These are phyloP conservation scores for Gandaritis pyraliata DNA, from an alignment of 2,888 invertebrate genomes.

Conservation along the genomic window DNA sequence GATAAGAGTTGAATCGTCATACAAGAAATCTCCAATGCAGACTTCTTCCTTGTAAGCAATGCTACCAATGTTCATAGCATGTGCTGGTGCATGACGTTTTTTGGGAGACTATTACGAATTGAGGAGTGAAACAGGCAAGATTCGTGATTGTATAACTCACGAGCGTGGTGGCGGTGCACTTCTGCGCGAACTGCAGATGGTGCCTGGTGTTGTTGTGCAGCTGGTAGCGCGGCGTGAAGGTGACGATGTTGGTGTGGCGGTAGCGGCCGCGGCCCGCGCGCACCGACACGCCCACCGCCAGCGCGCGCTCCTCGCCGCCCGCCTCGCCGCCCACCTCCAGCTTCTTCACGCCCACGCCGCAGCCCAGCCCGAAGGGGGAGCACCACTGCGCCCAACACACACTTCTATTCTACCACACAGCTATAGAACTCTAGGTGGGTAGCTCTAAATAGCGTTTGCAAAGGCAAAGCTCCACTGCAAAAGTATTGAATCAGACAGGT, in stretches of 20 bases:
- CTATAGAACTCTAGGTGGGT: not conserved
- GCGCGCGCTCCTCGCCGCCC: constrained; percentile 83
- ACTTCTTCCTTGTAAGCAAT: no score
- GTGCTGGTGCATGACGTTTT: no score
- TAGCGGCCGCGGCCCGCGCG: constrained; percentile 95
- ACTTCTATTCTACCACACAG: not conserved
- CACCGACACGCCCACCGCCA: constrained; percentile 95
- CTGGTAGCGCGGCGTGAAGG: constrained; percentile 96
- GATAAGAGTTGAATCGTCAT: no score
- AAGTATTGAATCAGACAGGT: no score
- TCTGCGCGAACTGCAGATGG: constrained; percentile 94
- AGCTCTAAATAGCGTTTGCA: no score
- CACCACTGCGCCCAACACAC: constrained; percentile 87
- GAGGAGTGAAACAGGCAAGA: no score
- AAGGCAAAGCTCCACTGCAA: no score
- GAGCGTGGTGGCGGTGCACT: constrained; percentile 90
- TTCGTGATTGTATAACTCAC: no score
- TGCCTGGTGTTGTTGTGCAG: constrained; percentile 93
- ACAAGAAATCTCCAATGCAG: no score
- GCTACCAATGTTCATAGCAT: no score
- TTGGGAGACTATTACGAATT: no score
- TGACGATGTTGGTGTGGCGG: constrained; percentile 95
- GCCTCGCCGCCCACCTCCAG: constrained; percentile 71
- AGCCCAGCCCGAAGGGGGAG: constrained; percentile 92
- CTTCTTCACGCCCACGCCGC: constrained; percentile 89